Percentiles rank a stretch among this genome's conserved stretches.
Evolutionary conservation across 53 echinoderm and acorn worm genomes (phyloP).

Genomic region (Antedon mediterranea): DNA sequence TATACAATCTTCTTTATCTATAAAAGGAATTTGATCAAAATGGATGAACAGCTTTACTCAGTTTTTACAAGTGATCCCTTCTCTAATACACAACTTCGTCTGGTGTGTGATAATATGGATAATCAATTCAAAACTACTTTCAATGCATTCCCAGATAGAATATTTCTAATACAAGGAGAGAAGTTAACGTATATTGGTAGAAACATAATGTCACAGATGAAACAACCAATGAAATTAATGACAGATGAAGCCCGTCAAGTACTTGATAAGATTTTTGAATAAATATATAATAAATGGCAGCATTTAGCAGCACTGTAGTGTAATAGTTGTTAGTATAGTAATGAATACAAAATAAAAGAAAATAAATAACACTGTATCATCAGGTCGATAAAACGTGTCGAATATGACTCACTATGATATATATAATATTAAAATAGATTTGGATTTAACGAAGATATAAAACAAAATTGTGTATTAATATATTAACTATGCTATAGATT

Average conservation of each 20-base stretch:
- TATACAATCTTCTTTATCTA: too few species aligned
- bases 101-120: slow-evolving; percentile 55
- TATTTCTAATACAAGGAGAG: slow-evolving; percentile 32
- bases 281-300: neutral
- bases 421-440: too few species aligned
- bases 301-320: too few species aligned
- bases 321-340: too few species aligned
- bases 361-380: too few species aligned
- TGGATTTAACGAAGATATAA: too few species aligned
- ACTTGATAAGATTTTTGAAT: slow-evolving; percentile 4
- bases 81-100: slow-evolving; percentile 27
- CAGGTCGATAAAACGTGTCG: too few species aligned
- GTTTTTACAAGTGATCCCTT: slow-evolving; percentile 40
- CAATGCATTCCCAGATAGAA: slow-evolving; percentile 61
- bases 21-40: slow-evolving; percentile 23
- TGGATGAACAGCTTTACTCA: slow-evolving; percentile 22
- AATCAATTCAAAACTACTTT: slow-evolving; percentile 35
- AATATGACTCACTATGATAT: too few species aligned
- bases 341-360: too few species aligned
- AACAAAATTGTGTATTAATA: too few species aligned
- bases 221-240: slow-evolving; percentile 28
- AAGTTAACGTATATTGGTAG: slow-evolving; percentile 32
- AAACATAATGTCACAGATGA: slow-evolving; percentile 14
- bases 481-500: too few species aligned
- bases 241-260: slow-evolving; percentile 47